Base-by-base conservation (phyloP, 2,888 invertebrate species). In the Drosophila longiperda region DNA sequence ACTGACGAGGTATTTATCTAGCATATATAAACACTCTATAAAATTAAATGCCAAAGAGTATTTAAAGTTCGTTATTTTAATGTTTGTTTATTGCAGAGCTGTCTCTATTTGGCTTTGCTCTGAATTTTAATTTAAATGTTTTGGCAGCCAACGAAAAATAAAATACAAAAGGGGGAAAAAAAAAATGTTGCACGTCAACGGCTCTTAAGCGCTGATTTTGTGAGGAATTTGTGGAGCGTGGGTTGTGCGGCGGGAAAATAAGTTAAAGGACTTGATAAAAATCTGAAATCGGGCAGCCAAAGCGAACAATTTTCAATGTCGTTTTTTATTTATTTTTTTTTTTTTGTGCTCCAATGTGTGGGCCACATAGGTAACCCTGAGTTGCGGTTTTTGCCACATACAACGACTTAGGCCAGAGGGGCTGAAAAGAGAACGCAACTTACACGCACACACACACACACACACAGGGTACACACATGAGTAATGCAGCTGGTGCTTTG, bases 101-200 rank as follows among this genome's bases (percentile, higher is more conserved):
- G 23, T 33, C 23, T 36, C 59, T 60, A 63, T 71, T 78, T 78
- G 68, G 29, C 71, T 75, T 80, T 77, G 53, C 69, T 67, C 69
- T 78, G 73, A 84, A 78, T 86, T 86, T 86, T 86, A 86, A 89
- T 86, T 89, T 89, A 89, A 86, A 84, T 89, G 89, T 84, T 86
- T 82, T 87, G 89, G 85, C 86, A 82, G 85, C 75, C 70, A 77
- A 26, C 54, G 9, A 67, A 76, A 55, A 52, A 60, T 57, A 50
- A 60, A 20, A 34, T 4, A 38, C 52, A 50, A 53, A 62, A 8
- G 26, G 32, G 34, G 26, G 23, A 40, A 12, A 45, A 53, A 45
- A 67, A 67, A 76, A 78, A 80, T 67, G 68, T 69, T 71, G 68
- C 75, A 80, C 71, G 73, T 80, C 76, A 87, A 78, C 82, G 76